Conservation (phyloP, 2,888 invertebrate species). For the Brachypterus glaber region DNA sequence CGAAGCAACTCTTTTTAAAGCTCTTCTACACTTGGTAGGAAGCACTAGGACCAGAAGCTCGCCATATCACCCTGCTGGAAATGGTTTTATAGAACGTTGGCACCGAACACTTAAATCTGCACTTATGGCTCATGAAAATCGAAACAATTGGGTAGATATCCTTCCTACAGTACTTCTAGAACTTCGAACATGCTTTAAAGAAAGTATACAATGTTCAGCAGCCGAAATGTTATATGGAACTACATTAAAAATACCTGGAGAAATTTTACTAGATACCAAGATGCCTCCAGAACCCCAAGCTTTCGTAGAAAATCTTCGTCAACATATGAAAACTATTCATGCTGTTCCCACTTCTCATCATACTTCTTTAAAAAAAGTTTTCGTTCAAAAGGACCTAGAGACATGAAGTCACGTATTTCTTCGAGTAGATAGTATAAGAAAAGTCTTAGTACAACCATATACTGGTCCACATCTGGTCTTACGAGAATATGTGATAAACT, state of each 20-base stretch:
- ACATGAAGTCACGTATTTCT: too few species aligned
- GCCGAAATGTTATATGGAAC: constrained; percentile 31
- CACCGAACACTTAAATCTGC: constrained; percentile 29
- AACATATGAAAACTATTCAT: too few species aligned
- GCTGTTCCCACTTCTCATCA: too few species aligned
- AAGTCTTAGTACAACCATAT: too few species aligned
- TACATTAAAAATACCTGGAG: constrained; percentile 26
- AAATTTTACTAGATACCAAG: constrained; percentile 12
- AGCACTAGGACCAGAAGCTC: constrained; percentile 24
- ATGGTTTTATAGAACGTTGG: constrained; percentile 31
- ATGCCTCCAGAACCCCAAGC: too few species aligned
- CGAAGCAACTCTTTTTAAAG: constrained; percentile 24
- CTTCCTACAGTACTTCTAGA: constrained; percentile 33
- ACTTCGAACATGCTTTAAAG: constrained; percentile 26
- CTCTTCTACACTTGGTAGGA: constrained; percentile 21
- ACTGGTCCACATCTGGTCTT: too few species aligned
- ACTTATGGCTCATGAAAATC: constrained; percentile 20
- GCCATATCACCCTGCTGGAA: constrained; percentile 33
- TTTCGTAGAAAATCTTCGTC: too few species aligned
- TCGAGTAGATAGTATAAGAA: too few species aligned
- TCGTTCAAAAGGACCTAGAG: too few species aligned
- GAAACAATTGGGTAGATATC: constrained; percentile 23
- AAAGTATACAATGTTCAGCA: constrained; percentile 27
- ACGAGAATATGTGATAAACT: too few species aligned
- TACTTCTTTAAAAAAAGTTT: too few species aligned